These are phyloP conservation scores for Dermatemys mawii DNA, from an alignment of 2,113 vertebrate genomes.

Conservation along the genomic window DNA sequence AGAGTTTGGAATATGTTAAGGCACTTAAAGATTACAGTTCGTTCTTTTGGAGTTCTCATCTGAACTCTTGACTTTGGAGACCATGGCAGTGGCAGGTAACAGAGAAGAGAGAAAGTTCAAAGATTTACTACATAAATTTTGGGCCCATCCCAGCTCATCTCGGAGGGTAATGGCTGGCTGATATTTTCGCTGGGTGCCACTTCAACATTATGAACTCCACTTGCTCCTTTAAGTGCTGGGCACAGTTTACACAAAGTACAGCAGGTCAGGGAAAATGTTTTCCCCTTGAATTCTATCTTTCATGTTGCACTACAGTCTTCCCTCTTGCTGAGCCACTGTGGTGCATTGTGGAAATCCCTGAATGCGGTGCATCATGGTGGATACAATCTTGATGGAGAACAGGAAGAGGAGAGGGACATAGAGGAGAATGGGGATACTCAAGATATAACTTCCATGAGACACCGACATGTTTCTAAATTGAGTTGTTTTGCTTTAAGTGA, in stretches of 20 bases:
- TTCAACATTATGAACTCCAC: too few relatives aligned
- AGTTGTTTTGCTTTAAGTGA: neutral
- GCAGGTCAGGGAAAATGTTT: too few relatives aligned
- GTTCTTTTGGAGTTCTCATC: neutral
- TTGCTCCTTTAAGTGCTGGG: too few relatives aligned
- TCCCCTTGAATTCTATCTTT: too few relatives aligned
- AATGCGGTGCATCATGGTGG: neutral
- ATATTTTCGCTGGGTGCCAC: neutral
- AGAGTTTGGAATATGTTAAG: neutral
- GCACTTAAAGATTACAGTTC: neutral
- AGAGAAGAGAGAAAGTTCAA: neutral
- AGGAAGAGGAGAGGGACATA: neutral
- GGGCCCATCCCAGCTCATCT: neutral
- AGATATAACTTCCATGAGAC: neutral
- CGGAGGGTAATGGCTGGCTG: neutral
- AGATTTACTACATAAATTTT: neutral
- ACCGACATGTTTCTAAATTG: neutral
- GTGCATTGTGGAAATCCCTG: too few relatives aligned
- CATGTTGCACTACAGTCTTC: neutral
- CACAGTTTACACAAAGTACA: too few relatives aligned
- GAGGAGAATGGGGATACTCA: neutral
- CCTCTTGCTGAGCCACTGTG: neutral
- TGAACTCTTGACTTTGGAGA: neutral
- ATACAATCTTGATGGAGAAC: neutral
- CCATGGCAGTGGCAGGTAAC: neutral